These are phyloP conservation scores for Daktulosphaira vitifoliae DNA, from an alignment of 1,140 invertebrate species.

Conservation along the genomic window DNA sequence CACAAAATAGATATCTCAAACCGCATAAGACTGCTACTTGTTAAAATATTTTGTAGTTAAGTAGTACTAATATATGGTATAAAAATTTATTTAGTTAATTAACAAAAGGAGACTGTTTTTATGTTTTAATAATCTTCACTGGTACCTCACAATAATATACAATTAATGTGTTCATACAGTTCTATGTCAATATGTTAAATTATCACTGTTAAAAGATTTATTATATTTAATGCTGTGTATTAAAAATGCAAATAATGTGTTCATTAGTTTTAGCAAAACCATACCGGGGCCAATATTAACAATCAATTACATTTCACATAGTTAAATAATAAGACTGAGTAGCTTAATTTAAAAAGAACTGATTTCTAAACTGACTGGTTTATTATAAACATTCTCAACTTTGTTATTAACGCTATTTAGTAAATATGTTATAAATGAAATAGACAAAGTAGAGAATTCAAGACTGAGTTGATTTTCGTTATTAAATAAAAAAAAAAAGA, in stretches of 20 bases:
- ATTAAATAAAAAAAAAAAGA: constrained; percentile 4
- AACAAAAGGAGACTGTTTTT: constrained; percentile 32
- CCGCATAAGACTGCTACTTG: constrained; percentile 33
- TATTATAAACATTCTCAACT: constrained; percentile 30
- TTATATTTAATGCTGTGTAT: constrained; percentile 28
- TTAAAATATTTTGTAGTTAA: constrained; percentile 34
- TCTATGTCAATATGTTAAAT: constrained; percentile 30
- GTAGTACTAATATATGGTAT: constrained; percentile 27
- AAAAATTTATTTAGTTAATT: constrained; percentile 30
- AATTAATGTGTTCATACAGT: constrained; percentile 32
- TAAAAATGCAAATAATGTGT: constrained; percentile 28
- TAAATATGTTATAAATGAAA: neutral
- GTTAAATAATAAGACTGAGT: constrained; percentile 33
- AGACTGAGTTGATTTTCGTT: constrained; percentile 31
- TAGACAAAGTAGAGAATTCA: constrained; percentile 27
- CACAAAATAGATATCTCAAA: constrained; percentile 28
- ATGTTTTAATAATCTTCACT: constrained; percentile 19
- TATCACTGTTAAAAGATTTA: constrained; percentile 26
- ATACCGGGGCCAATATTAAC: constrained; percentile 25
- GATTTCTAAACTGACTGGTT: constrained; percentile 28
- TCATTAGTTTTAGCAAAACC: constrained; percentile 33
- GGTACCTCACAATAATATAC: constrained; percentile 25
- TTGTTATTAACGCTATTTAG: constrained; percentile 21
- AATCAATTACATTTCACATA: constrained; percentile 31
- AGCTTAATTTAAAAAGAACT: constrained; percentile 32